These are phyloP conservation scores for Sebastes kiyomatsui DNA, from an alignment of 2,797 vertebrate genomes.

Conservation along the genomic window DNA sequence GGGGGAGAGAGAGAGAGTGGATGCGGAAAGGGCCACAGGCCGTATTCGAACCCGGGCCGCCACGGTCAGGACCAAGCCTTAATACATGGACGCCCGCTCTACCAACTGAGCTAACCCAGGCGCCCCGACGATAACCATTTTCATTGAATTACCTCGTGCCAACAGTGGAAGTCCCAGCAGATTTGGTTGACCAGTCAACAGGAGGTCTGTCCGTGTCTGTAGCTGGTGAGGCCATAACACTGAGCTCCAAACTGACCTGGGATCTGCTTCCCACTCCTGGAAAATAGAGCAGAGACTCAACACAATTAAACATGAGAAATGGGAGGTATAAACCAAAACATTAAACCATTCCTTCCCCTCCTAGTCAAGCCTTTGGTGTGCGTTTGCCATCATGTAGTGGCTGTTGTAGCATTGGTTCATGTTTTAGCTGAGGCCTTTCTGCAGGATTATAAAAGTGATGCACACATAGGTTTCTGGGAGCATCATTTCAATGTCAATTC, in stretches of 20 bases:
- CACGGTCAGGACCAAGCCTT: no score
- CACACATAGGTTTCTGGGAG: neutral
- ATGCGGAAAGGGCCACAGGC: no score
- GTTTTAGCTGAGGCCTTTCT: neutral
- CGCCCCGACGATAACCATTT: neutral
- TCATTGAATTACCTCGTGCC: slow-evolving; percentile 55
- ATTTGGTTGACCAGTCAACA: slow-evolving; percentile 58
- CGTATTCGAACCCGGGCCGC: no score
- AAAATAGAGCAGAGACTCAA: slow-evolving; percentile 26
- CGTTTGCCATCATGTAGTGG: neutral
- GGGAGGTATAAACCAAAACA: neutral
- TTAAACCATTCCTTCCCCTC: neutral
- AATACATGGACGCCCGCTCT: no score
- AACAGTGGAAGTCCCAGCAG: slow-evolving; percentile 43
- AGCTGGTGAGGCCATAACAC: slow-evolving; percentile 34
- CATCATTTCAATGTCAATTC: neutral
- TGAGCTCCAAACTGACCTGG: slow-evolving; percentile 77
- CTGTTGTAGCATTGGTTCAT: neutral
- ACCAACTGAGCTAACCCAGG: no score
- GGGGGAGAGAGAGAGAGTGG: no score
- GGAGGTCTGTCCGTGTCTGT: slow-evolving; percentile 49
- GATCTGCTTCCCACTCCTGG: slow-evolving; percentile 68
- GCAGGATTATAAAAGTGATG: neutral
- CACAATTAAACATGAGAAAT: neutral
- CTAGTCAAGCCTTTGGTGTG: neutral